Percentiles rank a stretch among this genome's conserved stretches.
phyloP scores from a whole-genome alignment of 2,888 invertebrate genomes.

The Leucophenga maculata region DNA sequence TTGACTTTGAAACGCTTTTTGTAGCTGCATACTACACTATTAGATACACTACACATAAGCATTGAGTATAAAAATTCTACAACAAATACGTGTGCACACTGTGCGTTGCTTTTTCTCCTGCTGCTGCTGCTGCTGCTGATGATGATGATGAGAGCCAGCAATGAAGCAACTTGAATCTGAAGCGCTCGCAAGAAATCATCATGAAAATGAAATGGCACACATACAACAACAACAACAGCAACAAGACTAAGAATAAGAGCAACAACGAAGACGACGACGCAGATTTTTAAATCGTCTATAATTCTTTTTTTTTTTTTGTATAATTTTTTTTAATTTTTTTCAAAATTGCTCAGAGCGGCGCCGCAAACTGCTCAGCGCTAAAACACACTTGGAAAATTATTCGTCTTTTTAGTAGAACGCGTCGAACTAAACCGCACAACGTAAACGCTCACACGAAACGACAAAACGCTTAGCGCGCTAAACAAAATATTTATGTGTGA shows the following conservation, averaged over 20 bases:
- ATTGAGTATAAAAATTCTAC: too few relatives aligned
- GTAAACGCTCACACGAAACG: background rate
- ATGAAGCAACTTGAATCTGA: conserved; percentile 53
- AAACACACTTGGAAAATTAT: conserved; percentile 17
- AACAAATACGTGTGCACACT: background rate
- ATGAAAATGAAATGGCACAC: conserved; percentile 54
- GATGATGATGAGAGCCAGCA: conserved; percentile 41
- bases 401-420: conserved; percentile 13
- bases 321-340: conserved; percentile 56
- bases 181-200: conserved; percentile 44
- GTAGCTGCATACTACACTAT: too few relatives aligned
- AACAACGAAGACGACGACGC: background rate
- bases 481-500: too few relatives aligned
- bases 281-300: background rate
- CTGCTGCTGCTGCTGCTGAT: conserved; percentile 36
- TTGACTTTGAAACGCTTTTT: too few relatives aligned
- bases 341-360: conserved; percentile 1
- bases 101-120: background rate
- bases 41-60: too few relatives aligned
- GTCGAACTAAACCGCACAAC: conserved; percentile 8
- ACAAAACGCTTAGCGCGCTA: background rate
- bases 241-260: background rate
- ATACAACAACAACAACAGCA: conserved; percentile 31
- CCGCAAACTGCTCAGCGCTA: conserved; percentile 5
- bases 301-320: conserved; percentile 36